phyloP scores from a whole-genome alignment of 2,888 invertebrate genomes.

The Priocnemis perturbator region DNA sequence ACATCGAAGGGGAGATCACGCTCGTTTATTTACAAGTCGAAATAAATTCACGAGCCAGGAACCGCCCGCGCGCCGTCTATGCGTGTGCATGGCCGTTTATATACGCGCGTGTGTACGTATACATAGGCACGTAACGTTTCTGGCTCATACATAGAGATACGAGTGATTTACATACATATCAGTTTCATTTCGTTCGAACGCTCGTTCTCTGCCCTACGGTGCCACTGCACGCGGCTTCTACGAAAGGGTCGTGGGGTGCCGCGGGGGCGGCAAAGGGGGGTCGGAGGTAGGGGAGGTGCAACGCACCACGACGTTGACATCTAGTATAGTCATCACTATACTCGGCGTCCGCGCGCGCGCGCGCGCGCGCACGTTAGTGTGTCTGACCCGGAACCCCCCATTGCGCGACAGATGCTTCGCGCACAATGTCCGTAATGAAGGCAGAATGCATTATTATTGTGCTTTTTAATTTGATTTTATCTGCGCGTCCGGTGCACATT shows the following conservation, averaged over 20 bases:
- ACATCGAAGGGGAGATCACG: background rate
- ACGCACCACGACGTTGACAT: slow-evolving; percentile 8
- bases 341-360: too few relatives aligned
- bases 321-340: background rate
- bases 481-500: background rate
- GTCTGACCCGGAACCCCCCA: too few relatives aligned
- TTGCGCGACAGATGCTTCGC: slow-evolving; percentile 54
- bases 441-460: slow-evolving; percentile 42
- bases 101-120: slow-evolving; percentile 25
- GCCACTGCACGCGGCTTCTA: slow-evolving; percentile 23
- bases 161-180: slow-evolving; percentile 64
- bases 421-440: slow-evolving; percentile 48
- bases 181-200: slow-evolving; percentile 59
- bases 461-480: slow-evolving; percentile 51
- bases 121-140: slow-evolving; percentile 40
- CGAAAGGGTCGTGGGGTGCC: slow-evolving; percentile 25
- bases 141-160: slow-evolving; percentile 60
- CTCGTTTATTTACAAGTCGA: slow-evolving; percentile 7
- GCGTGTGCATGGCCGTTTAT: slow-evolving; percentile 6
- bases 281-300: slow-evolving; percentile 2
- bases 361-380: too few relatives aligned
- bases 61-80: background rate
- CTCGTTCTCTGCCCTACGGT: slow-evolving; percentile 32
- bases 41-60: slow-evolving; percentile 7
- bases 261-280: slow-evolving; percentile 9